Percentiles rank a stretch among this genome's conserved stretches.
Evolutionary conservation across 2,888 invertebrate species (phyloP).

Genomic region (Spilosoma lubricipeda): DNA sequence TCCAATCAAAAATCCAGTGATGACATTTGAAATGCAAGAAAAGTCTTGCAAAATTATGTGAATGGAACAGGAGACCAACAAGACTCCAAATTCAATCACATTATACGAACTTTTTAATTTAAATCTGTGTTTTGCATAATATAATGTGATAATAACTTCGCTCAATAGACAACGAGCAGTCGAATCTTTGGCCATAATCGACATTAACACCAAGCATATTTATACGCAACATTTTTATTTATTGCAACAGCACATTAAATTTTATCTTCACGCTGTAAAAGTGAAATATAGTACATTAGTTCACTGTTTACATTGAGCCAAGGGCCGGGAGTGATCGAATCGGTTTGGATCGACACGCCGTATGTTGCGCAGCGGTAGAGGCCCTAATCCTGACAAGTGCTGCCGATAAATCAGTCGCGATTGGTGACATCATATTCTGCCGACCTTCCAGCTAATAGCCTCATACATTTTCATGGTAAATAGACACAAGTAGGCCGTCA

Average conservation of each 20-base stretch:
- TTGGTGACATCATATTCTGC: conserved; percentile 81
- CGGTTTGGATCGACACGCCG: conserved; percentile 3
- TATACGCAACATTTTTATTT: conserved; percentile 36
- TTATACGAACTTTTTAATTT: not conserved
- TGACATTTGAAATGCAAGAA: not conserved
- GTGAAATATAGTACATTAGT: conserved; percentile 51
- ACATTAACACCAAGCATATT: conserved; percentile 12
- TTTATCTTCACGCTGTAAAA: conserved; percentile 55
- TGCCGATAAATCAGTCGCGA: conserved; percentile 76
- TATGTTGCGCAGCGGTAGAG: conserved; percentile 29
- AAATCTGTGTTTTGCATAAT: not conserved
- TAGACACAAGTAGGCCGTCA: conserved; percentile 65
- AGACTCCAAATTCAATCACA: not conserved
- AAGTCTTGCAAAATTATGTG: not conserved
- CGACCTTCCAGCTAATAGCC: conserved; percentile 78
- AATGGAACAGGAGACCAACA: not conserved
- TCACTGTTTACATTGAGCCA: conserved; percentile 48
- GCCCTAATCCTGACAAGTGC: conserved; percentile 75
- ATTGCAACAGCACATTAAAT: conserved; percentile 47
- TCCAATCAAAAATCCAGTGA: not conserved
- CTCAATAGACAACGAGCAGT: not conserved
- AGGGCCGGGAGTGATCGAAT: conserved; percentile 33
- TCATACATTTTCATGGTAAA: conserved; percentile 72
- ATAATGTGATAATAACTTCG: not conserved
- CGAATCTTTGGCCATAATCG: conserved; percentile 2